phyloP scores from a whole-genome alignment of 2,888 invertebrate genomes.

The Lissocephala sabroskyi region DNA sequence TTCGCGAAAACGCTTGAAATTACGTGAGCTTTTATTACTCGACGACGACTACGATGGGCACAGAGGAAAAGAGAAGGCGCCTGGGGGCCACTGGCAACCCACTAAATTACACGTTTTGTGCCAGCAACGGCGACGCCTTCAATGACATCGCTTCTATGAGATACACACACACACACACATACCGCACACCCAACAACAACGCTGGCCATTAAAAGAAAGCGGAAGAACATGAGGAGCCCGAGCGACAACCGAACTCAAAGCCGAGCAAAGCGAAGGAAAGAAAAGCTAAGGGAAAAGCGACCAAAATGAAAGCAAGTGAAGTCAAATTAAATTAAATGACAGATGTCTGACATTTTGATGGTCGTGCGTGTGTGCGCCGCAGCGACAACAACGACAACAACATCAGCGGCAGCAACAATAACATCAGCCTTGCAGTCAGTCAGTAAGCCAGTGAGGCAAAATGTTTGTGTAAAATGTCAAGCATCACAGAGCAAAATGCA shows the following conservation, averaged over 20 bases:
- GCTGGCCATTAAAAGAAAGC: constrained; percentile 22
- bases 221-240: background rate
- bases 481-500: constrained; percentile 31
- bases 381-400: constrained; percentile 4
- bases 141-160: constrained; percentile 1
- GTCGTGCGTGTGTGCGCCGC: constrained; percentile 24
- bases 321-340: constrained; percentile 65
- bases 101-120: constrained; percentile 56
- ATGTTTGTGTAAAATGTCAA: constrained; percentile 27
- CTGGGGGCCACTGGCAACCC: constrained; percentile 17
- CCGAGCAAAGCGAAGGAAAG: constrained; percentile 1
- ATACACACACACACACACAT: too few relatives aligned
- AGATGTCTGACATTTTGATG: constrained; percentile 64
- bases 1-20: constrained; percentile 48
- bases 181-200: too few relatives aligned
- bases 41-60: background rate
- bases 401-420: too few relatives aligned
- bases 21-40: constrained; percentile 42
- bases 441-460: background rate
- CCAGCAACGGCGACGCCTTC: constrained; percentile 47
- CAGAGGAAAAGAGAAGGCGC: constrained; percentile 22
- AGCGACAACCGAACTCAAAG: background rate
- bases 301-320: constrained; percentile 63
- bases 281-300: constrained; percentile 17
- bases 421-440: background rate